Percentiles rank a stretch among this genome's conserved stretches.
phyloP scores from a whole-genome alignment of 2,113 vertebrate species.

The Cepphus grylle region DNA sequence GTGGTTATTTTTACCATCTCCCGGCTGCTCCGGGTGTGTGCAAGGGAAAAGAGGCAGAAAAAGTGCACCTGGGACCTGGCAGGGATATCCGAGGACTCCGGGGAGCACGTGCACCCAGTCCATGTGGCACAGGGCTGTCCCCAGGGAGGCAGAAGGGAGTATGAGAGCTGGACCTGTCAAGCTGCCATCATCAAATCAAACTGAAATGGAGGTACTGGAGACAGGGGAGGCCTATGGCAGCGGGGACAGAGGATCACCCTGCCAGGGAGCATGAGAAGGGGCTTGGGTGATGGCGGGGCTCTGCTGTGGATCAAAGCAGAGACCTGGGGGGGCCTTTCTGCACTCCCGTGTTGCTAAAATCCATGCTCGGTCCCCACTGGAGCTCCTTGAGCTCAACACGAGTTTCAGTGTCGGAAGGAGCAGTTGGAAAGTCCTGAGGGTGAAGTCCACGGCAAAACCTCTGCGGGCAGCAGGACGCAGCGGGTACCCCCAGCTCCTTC shows the following conservation, averaged over 20 bases:
- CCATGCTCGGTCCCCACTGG: accelerated
- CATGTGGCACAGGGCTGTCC: accelerated
- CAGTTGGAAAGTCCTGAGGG: background rate
- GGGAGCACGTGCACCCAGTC: background rate
- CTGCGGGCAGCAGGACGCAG: background rate
- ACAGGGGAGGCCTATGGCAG: accelerated
- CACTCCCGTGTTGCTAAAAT: background rate
- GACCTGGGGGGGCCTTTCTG: accelerated
- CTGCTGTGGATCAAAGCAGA: background rate
- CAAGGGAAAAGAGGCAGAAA: background rate
- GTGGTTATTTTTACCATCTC: conserved; percentile 6
- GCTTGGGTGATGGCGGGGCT: accelerated
- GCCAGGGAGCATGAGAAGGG: background rate
- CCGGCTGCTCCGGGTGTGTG: background rate
- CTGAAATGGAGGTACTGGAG: background rate
- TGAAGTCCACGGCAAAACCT: background rate
- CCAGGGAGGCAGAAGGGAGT: background rate
- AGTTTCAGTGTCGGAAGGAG: background rate
- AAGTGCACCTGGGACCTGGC: background rate
- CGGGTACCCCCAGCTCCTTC: accelerated
- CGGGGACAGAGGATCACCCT: background rate
- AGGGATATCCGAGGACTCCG: accelerated
- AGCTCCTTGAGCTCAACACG: accelerated
- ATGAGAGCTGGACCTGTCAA: background rate
- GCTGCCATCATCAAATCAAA: background rate